Evolutionary conservation across 2,113 vertebrate genomes (phyloP), one percentile per base, ranked within the genome.

Genomic region (Scatophagus argus): DNA sequence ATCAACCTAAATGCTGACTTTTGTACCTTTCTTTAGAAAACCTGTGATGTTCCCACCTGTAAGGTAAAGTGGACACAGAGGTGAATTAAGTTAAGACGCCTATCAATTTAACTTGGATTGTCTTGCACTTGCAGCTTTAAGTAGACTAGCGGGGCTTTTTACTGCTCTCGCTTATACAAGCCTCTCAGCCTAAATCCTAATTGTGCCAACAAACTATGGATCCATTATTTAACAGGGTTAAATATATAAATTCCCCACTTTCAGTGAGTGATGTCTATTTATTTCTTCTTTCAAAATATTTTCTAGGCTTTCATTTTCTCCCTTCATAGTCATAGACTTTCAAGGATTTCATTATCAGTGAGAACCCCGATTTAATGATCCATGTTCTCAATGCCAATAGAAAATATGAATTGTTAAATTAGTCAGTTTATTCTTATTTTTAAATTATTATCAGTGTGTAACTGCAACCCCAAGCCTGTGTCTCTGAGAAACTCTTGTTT

Each of bases 121-220:
- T 72, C 59, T 86, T 38, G 16, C 29, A 39, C 49, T 59, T 9
- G 74, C 62, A 77, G 74, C 56, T 87, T 85, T 92, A 88, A 92
- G 61, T 25, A 84, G 85, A 86, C 90, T 79, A 73, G 61, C 44
- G 0, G 41, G 34, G 64, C 70, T 78, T 64, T 86, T 83, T 74
- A n/a, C 52, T 79, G 72, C 77, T 71, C 69, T 77, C 19, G 9
- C 36, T 51, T 31, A 55, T 16, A 74, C 62, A 52, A 43, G 79
- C 60, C 49, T 70, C 61, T 81, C 83, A 68, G 44, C 13, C 32
- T 84, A 87, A 84, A 83, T 82, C 89, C 82, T 65, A 12, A 82
- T 32, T 68, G 55, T 85, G 77, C 90, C 79, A 87, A 88, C 83
- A 83, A 36, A 61, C 17, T 3, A 3, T 79, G 16, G 31, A 63